Percentiles rank a stretch among this genome's conserved stretches.
phyloP scores from a whole-genome alignment of 2,797 vertebrate genomes.

The Muscicapa comitata region DNA sequence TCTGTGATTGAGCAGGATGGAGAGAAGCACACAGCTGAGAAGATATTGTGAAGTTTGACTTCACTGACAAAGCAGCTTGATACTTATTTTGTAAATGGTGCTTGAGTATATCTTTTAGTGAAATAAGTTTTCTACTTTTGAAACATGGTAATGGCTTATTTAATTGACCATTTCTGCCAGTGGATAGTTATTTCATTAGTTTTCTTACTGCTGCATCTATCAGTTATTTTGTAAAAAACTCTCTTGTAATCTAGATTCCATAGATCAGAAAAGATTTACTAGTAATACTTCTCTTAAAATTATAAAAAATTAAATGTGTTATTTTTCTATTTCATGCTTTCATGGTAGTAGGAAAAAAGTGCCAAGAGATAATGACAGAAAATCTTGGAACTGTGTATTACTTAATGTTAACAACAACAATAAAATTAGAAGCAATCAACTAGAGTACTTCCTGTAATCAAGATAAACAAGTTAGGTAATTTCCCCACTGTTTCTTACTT shows the following conservation, averaged over 20 bases:
- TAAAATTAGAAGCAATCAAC: conserved; percentile 5
- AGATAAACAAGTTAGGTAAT: background rate
- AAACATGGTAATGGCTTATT: background rate
- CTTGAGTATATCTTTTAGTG: background rate
- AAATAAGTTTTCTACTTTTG: background rate
- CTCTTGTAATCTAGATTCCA: background rate
- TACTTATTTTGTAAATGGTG: background rate
- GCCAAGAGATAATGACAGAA: background rate
- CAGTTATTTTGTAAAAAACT: background rate
- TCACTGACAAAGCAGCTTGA: background rate
- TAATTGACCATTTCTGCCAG: background rate
- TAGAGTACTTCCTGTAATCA: conserved; percentile 7
- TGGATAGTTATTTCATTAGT: background rate
- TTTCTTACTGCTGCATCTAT: background rate
- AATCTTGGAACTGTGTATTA: background rate
- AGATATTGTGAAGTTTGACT: background rate
- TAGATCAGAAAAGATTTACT: background rate
- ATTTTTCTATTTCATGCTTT: background rate
- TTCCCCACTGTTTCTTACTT: background rate
- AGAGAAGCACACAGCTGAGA: background rate
- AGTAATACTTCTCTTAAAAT: background rate
- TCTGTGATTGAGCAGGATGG: background rate
- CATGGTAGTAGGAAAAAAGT: background rate
- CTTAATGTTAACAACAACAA: background rate
- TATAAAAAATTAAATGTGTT: background rate